Conservation (phyloP, 2,888 invertebrate genomes). For the Cinara cedri region DNA sequence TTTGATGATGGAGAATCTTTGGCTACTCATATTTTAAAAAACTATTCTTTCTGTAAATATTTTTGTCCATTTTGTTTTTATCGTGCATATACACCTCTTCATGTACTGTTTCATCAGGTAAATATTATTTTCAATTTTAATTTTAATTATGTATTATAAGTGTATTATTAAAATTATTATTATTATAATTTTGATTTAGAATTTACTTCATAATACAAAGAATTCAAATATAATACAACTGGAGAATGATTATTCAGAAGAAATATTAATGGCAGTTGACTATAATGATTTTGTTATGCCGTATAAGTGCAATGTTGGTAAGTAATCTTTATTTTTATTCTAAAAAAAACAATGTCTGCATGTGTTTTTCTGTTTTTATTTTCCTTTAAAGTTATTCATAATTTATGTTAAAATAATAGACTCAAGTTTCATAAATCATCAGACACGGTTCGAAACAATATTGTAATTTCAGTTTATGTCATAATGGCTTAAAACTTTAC, state of each 20-base stretch:
- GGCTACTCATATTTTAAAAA: conserved; percentile 29
- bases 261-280: conserved; percentile 17
- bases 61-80: conserved; percentile 53
- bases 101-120: conserved; percentile 49
- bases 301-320: conserved; percentile 36
- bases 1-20: conserved; percentile 38
- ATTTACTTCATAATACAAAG: background rate
- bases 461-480: no score
- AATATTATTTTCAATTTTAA: background rate
- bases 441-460: no score
- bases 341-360: no score
- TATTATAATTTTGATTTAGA: background rate
- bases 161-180: no score
- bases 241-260: background rate
- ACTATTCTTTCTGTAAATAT: conserved; percentile 32
- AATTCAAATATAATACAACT: conserved; percentile 16
- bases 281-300: conserved; percentile 24
- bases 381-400: no score
- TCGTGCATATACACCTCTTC: conserved; percentile 38
- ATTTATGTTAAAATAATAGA: no score
- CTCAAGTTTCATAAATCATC: no score
- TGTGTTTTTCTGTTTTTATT: no score
- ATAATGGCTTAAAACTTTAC: no score
- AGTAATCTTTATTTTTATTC: background rate
- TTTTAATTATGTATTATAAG: background rate